A percentile compares a stretch with the other conserved stretches of the same genome.
Evolutionary conservation across 2,888 invertebrate genomes (phyloP).

Genomic region (Atethmia centrago): DNA sequence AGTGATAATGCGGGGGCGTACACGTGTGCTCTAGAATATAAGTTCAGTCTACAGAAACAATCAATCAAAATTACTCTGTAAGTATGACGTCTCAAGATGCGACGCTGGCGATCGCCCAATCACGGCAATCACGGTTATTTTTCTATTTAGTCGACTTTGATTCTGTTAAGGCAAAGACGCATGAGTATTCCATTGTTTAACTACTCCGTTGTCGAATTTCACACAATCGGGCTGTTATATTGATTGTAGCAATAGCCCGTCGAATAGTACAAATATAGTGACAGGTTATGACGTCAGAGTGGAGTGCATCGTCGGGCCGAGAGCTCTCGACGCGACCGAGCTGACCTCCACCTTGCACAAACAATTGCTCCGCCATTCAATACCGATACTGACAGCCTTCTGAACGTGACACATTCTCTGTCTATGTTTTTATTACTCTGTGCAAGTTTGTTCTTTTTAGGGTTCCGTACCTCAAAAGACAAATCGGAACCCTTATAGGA

Average conservation of each 20-base stretch:
- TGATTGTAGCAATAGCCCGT: slow-evolving; percentile 46
- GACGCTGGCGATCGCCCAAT: slow-evolving; percentile 27
- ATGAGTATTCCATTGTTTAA: slow-evolving; percentile 1
- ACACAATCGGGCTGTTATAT: slow-evolving; percentile 19
- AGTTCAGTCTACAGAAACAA: slow-evolving; percentile 34
- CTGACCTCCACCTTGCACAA: slow-evolving; percentile 58
- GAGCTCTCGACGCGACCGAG: slow-evolving; percentile 45
- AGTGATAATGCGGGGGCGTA: slow-evolving; percentile 36
- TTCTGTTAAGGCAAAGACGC: slow-evolving; percentile 11
- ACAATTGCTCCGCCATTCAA: slow-evolving; percentile 57
- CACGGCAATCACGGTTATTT: slow-evolving; percentile 38
- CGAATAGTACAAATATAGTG: slow-evolving; percentile 55
- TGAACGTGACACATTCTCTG: slow-evolving; percentile 58
- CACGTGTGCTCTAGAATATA: slow-evolving; percentile 42
- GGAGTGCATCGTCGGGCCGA: slow-evolving; percentile 49
- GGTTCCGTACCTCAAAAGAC: no score
- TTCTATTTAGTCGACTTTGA: slow-evolving; percentile 31
- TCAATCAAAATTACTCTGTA: slow-evolving; percentile 51
- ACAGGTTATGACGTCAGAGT: slow-evolving; percentile 53
- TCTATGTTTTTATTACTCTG: slow-evolving; percentile 55
- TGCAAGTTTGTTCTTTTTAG: slow-evolving; percentile 21
- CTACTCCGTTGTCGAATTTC: slow-evolving; percentile 12
- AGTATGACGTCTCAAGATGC: slow-evolving; percentile 18
- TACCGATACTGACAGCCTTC: slow-evolving; percentile 54
- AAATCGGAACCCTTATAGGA: no score